Evolutionary conservation across 2,888 invertebrate genomes (phyloP).

Genomic region (Dryobota labecula): DNA sequence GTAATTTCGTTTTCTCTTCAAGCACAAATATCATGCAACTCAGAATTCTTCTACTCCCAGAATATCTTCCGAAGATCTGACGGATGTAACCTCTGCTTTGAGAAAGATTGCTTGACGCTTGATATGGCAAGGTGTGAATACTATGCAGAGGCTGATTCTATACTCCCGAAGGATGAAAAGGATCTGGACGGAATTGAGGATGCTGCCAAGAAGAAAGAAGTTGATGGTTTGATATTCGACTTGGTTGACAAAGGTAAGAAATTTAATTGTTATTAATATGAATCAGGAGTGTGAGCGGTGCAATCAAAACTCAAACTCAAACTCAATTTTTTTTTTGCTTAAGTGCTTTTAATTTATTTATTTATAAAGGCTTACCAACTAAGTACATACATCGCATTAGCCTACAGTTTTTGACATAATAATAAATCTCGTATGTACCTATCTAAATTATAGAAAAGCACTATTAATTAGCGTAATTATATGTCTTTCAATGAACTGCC

Average conservation of each 20-base stretch:
- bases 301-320: too few relatives aligned
- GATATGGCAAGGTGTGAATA: conserved; percentile 72
- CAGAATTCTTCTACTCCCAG: conserved; percentile 40
- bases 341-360: too few relatives aligned
- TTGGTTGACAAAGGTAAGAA: conserved; percentile 73
- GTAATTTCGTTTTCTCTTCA: background rate
- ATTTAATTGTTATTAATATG: background rate
- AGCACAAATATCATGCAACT: conserved; percentile 31
- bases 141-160: conserved; percentile 67
- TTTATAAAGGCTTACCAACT: too few relatives aligned
- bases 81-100: conserved; percentile 75
- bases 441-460: too few relatives aligned
- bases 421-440: too few relatives aligned
- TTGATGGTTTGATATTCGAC: conserved; percentile 71
- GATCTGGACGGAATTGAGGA: conserved; percentile 14
- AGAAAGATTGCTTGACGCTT: conserved; percentile 70
- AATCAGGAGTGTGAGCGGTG: too few relatives aligned
- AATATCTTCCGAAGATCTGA: conserved; percentile 47
- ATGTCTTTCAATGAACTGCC: too few relatives aligned
- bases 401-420: too few relatives aligned
- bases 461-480: too few relatives aligned
- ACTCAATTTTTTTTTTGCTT: too few relatives aligned
- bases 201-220: conserved; percentile 44
- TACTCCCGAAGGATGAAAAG: conserved; percentile 58
- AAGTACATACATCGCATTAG: too few relatives aligned